These are phyloP conservation scores for Apodemia zela DNA, from an alignment of 2,888 invertebrate genomes.

Conservation along the genomic window DNA sequence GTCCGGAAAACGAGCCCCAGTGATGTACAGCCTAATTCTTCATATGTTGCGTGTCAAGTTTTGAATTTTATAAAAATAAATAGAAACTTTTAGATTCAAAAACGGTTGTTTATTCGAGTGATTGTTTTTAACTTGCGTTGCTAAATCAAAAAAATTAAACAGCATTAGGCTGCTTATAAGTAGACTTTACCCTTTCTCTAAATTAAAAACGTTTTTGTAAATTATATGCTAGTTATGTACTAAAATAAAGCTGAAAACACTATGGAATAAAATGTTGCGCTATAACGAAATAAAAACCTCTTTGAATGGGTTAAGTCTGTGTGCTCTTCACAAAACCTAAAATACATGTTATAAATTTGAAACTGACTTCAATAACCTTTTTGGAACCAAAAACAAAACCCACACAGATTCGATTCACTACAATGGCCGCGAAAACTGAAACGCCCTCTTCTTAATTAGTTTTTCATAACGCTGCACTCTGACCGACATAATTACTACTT, in stretches of 20 bases:
- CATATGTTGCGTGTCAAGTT: constrained; percentile 38
- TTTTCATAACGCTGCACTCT: constrained; percentile 76
- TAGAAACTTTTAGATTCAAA: background rate
- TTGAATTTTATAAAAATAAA: constrained; percentile 22
- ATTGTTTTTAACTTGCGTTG: background rate
- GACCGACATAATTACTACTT: constrained; percentile 78
- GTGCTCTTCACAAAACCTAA: background rate
- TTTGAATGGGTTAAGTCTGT: background rate
- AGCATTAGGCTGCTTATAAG: background rate
- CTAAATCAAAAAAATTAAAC: too few relatives aligned
- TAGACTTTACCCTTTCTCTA: background rate
- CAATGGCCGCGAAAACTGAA: constrained; percentile 56
- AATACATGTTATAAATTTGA: background rate
- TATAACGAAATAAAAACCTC: background rate
- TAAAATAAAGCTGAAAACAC: too few relatives aligned
- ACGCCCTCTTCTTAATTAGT: constrained; percentile 77
- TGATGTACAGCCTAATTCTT: constrained; percentile 51
- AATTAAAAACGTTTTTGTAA: too few relatives aligned
- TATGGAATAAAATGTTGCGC: too few relatives aligned
- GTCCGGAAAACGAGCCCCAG: constrained; percentile 73
- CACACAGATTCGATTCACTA: constrained; percentile 43
- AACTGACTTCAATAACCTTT: background rate
- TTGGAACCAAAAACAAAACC: constrained; percentile 31
- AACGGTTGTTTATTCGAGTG: background rate
- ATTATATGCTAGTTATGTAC: too few relatives aligned